Conservation (phyloP, 2,113 vertebrate species). For the Hydrolagus affinis region DNA sequence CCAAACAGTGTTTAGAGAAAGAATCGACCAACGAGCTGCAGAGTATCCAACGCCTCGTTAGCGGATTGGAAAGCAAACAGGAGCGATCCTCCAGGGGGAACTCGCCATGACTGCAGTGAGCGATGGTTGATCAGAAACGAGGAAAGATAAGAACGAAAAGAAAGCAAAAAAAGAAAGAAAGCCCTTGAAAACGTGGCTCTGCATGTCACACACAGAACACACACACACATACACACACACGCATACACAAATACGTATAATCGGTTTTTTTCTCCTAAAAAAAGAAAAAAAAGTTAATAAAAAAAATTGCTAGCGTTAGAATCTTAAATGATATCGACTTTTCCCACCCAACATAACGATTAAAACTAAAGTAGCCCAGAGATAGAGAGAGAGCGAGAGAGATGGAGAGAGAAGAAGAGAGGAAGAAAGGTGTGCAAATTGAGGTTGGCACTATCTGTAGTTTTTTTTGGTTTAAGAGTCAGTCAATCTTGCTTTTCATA, state of each 20-base stretch:
- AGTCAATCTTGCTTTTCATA: conserved; percentile 47
- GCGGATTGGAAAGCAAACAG: conserved; percentile 81
- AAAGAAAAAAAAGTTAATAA: too few relatives aligned
- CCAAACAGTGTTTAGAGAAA: conserved; percentile 77
- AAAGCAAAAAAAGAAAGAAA: too few relatives aligned
- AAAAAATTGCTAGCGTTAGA: conserved; percentile 26
- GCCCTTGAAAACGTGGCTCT: neutral
- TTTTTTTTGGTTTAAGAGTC: conserved; percentile 35
- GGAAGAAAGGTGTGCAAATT: too few relatives aligned
- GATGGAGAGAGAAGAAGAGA: too few relatives aligned
- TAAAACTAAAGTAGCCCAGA: conserved; percentile 5
- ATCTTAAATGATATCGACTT: conserved; percentile 23
- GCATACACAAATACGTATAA: neutral
- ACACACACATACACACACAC: too few relatives aligned
- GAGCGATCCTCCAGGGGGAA: conserved; percentile 73
- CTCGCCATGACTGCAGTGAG: too few relatives aligned
- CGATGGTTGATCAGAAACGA: neutral
- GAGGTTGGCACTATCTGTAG: conserved; percentile 17
- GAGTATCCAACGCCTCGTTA: conserved; percentile 92
- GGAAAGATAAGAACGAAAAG: neutral
- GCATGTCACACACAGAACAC: conserved; percentile 14
- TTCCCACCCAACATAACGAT: neutral
- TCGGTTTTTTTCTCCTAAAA: conserved; percentile 18
- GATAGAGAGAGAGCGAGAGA: too few relatives aligned
- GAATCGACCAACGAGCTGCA: conserved; percentile 83